Conservation (phyloP, 2,797 vertebrate species). For the Potorous gilbertii region DNA sequence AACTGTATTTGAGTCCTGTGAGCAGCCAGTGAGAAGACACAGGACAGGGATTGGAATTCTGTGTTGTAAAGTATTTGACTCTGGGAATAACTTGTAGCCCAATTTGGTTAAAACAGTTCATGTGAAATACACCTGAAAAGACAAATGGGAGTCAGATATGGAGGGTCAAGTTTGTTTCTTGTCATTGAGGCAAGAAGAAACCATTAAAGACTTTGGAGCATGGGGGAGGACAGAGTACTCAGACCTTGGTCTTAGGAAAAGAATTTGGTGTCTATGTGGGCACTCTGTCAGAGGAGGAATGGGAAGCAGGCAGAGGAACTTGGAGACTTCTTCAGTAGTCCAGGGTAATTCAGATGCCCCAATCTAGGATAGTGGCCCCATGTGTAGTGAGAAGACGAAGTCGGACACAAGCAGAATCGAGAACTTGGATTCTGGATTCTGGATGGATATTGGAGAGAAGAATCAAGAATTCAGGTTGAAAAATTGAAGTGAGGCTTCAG, state of each 20-base stretch:
- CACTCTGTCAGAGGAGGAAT: not conserved
- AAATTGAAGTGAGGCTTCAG: not conserved
- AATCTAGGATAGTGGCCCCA: not conserved
- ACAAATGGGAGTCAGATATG: not conserved
- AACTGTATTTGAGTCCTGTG: not conserved
- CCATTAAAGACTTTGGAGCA: not conserved
- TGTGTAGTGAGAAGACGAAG: not conserved
- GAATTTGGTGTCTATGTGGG: not conserved
- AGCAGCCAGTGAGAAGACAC: not conserved
- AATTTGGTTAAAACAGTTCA: not conserved
- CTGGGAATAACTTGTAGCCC: not conserved
- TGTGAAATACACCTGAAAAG: not conserved
- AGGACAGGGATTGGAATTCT: not conserved
- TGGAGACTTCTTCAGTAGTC: not conserved
- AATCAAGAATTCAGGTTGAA: not conserved
- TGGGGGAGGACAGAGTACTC: not conserved
- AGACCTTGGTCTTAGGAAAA: not conserved
- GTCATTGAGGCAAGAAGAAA: not conserved
- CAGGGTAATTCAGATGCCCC: not conserved
- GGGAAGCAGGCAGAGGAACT: not conserved
- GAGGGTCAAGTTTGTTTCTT: not conserved
- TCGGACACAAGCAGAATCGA: not conserved
- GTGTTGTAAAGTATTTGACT: not conserved
- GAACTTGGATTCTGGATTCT: not conserved
- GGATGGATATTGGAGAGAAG: not conserved